phyloP scores from a whole-genome alignment of 2,113 vertebrate species.

The Brachypteracias leptosomus region DNA sequence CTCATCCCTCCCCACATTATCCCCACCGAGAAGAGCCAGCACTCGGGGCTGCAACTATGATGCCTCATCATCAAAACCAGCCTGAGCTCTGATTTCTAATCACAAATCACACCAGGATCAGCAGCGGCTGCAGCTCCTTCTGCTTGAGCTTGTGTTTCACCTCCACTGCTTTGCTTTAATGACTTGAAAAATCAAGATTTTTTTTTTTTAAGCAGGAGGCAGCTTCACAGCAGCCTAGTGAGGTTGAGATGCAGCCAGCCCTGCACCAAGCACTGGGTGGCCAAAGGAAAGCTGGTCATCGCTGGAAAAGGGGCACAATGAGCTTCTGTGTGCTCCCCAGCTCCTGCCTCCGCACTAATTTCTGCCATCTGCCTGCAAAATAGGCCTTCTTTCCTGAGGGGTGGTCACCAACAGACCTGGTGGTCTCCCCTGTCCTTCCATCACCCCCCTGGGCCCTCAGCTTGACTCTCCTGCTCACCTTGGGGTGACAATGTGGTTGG shows the following conservation, averaged over 20 bases:
- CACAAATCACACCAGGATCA: not conserved
- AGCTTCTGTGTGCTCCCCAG: not conserved
- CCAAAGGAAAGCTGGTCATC: not conserved
- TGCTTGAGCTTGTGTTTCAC: not conserved
- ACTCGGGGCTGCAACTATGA: not conserved
- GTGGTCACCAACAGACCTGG: too few species aligned
- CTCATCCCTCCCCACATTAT: not conserved
- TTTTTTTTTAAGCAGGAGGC: not conserved
- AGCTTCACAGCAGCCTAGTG: rapidly evolving
- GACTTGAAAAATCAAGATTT: not conserved
- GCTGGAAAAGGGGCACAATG: not conserved
- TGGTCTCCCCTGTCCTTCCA: not conserved
- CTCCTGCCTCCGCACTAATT: not conserved
- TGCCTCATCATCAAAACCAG: not conserved
- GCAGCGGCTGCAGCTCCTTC: rapidly evolving
- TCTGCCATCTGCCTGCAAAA: not conserved
- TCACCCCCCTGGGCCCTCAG: not conserved
- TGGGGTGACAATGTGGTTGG: rapidly evolving
- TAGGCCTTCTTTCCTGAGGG: not conserved
- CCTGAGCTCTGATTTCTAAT: not conserved
- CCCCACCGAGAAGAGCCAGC: not conserved
- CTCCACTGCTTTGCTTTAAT: not conserved
- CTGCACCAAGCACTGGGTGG: not conserved
- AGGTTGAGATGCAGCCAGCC: not conserved
- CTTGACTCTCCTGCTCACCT: too few species aligned